phyloP scores from a whole-genome alignment of 2,113 vertebrate species.

The Orycteropus afer region DNA sequence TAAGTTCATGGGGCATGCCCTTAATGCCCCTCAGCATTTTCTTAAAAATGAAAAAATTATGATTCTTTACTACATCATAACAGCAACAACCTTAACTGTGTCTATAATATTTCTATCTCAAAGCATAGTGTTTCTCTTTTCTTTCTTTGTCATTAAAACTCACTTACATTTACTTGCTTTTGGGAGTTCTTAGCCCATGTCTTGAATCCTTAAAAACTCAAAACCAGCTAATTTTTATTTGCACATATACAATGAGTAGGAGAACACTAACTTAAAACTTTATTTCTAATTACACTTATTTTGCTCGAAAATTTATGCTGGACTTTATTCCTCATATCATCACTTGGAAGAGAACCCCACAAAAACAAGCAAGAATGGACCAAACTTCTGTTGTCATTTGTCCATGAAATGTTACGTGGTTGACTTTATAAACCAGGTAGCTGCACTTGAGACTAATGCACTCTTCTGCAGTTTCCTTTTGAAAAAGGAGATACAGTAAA shows the following conservation, averaged over 20 bases:
- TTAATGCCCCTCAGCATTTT: not conserved
- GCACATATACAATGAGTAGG: not conserved
- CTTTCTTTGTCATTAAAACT: slow-evolving; percentile 27
- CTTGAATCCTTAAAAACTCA: slow-evolving; percentile 27
- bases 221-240: not conserved
- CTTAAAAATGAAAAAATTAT: not conserved
- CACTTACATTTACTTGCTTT: slow-evolving; percentile 8
- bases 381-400: not conserved
- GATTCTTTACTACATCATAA: slow-evolving; percentile 9
- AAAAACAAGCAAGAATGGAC: not conserved
- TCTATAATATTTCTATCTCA: not conserved
- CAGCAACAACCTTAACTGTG: not conserved
- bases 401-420: not conserved
- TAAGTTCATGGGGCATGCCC: not conserved
- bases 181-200: not conserved
- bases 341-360: not conserved
- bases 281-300: not conserved
- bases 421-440: not conserved
- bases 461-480: not conserved
- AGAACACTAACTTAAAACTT: not conserved
- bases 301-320: not conserved
- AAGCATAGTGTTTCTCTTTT: not conserved
- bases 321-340: not conserved
- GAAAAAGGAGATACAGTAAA: not conserved
- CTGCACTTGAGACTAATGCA: not conserved